Conservation (phyloP, 1,140 invertebrate species). For the Melanaphis sacchari region DNA sequence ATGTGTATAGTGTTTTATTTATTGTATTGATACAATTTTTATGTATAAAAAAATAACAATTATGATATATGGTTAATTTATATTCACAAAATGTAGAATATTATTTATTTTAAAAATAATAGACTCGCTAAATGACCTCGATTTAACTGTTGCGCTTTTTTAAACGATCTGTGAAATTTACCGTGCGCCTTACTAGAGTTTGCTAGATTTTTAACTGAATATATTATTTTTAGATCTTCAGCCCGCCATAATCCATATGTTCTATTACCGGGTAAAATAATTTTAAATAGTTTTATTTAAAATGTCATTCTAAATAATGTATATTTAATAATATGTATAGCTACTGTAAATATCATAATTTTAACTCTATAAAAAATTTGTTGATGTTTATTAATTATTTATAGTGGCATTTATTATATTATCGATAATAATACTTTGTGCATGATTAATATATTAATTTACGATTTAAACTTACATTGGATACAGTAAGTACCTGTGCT, state of each 20-base stretch:
- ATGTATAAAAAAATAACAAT: background rate
- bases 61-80: background rate
- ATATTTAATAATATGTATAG: too few relatives aligned
- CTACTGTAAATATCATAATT: background rate
- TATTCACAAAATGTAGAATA: background rate
- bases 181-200: background rate
- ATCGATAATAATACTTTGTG: too few relatives aligned
- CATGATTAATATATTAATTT: background rate
- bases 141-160: constrained; percentile 10
- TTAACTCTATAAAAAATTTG: background rate
- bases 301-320: too few relatives aligned
- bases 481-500: background rate
- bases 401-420: background rate
- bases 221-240: constrained; percentile 23
- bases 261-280: background rate
- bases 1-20: background rate
- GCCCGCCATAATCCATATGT: background rate
- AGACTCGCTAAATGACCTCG: constrained; percentile 12
- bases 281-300: too few relatives aligned
- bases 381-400: background rate
- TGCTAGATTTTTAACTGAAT: background rate
- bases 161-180: constrained; percentile 16
- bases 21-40: background rate
- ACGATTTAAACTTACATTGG: background rate
- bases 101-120: constrained; percentile 23